Percentiles rank a stretch among this genome's conserved stretches.
Evolutionary conservation across 2,113 vertebrate species (phyloP).

Genomic region (Oncorhynchus nerka): DNA sequence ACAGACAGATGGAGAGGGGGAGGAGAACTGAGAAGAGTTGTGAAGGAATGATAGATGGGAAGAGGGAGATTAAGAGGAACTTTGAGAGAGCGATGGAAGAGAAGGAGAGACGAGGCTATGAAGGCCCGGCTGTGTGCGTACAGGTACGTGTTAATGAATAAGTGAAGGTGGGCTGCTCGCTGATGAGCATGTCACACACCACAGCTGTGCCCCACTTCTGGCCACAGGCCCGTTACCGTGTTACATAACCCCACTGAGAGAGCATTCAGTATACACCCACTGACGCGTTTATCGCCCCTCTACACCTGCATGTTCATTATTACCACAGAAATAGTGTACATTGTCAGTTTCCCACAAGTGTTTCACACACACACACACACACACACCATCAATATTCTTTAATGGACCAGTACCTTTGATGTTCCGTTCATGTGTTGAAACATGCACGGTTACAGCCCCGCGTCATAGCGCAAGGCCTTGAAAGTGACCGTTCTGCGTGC

Average conservation of each 20-base stretch:
- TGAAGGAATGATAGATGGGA: too few relatives aligned
- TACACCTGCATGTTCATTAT: not conserved
- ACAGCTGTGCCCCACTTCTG: not conserved
- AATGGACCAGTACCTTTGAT: slow-evolving; percentile 31
- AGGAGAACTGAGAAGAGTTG: too few relatives aligned
- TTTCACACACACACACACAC: not conserved
- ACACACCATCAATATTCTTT: slow-evolving; percentile 48
- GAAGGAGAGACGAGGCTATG: not conserved
- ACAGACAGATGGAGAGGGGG: not conserved
- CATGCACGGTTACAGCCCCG: too few relatives aligned
- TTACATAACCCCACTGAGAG: not conserved
- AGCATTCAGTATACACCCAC: not conserved
- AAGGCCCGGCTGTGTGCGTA: not conserved
- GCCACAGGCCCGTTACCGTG: not conserved
- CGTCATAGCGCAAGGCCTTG: too few relatives aligned
- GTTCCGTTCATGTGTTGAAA: not conserved
- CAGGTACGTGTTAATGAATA: slow-evolving; percentile 7
- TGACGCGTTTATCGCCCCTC: not conserved
- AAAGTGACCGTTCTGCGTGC: too few relatives aligned
- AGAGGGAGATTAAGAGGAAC: not conserved
- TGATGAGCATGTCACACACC: not conserved
- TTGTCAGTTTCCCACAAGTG: slow-evolving; percentile 1
- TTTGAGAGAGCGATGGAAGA: slow-evolving; percentile 8
- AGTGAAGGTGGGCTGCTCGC: not conserved
- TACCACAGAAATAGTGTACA: not conserved